Percentiles rank a stretch among this genome's conserved stretches.
Conservation (phyloP, 1,140 invertebrate genomes). For the Eueides isabella region DNA sequence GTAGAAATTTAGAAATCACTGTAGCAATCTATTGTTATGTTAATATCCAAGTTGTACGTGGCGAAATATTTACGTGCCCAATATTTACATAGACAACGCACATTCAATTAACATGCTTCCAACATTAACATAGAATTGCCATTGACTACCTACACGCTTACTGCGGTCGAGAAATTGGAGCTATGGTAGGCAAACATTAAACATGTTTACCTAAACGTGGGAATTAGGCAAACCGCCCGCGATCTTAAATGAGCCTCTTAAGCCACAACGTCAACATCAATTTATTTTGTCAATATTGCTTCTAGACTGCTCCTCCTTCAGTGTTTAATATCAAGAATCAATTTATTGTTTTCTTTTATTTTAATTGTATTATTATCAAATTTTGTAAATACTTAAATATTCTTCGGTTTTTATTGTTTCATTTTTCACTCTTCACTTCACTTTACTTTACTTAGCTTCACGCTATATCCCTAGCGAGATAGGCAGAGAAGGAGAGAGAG, state of each 20-base stretch:
- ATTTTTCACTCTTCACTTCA: neutral
- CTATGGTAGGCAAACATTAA: conserved; percentile 42
- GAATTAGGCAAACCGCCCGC: conserved; percentile 47
- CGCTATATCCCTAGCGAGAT: too few relatives aligned
- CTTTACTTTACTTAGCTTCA: too few relatives aligned
- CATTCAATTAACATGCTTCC: conserved; percentile 28
- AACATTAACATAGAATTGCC: conserved; percentile 39
- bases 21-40: conserved; percentile 24
- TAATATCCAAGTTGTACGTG: conserved; percentile 16
- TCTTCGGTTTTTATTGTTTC: neutral
- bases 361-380: neutral
- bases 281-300: conserved; percentile 47
- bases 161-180: conserved; percentile 35
- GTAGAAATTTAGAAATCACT: neutral
- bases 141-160: conserved; percentile 32
- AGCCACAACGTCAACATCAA: conserved; percentile 42
- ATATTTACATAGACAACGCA: conserved; percentile 24
- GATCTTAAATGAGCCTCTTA: conserved; percentile 48
- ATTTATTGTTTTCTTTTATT: conserved; percentile 31
- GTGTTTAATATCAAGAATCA: conserved; percentile 28
- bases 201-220: conserved; percentile 44
- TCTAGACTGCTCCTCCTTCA: conserved; percentile 29
- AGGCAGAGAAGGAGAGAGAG: too few relatives aligned
- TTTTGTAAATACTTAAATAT: neutral
- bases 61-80: conserved; percentile 25